Conservation (phyloP, 2,888 invertebrate species). For the Hirtodrosophila trivittata region DNA sequence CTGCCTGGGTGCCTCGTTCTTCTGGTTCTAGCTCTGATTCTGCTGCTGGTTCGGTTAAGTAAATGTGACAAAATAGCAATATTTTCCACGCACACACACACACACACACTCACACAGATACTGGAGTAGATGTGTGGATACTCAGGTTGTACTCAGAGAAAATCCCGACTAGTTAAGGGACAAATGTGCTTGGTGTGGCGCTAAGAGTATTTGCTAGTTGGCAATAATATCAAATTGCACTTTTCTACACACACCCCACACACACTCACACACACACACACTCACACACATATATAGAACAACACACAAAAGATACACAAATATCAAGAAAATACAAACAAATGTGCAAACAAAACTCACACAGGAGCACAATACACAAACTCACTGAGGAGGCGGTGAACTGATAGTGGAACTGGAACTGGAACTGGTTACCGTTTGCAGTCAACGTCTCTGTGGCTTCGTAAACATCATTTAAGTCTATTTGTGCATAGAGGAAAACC, state of each 20-base stretch:
- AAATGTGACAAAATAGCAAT: constrained; percentile 62
- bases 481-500: constrained; percentile 62
- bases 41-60: constrained; percentile 26
- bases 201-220: constrained; percentile 77
- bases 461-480: constrained; percentile 74
- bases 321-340: constrained; percentile 73
- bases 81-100: constrained; percentile 42
- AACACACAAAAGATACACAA: constrained; percentile 60
- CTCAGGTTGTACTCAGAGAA: constrained; percentile 26
- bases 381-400: background rate
- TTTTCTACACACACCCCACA: constrained; percentile 43
- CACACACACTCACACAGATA: constrained; percentile 2
- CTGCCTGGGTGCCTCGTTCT: constrained; percentile 28
- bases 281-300: constrained; percentile 3
- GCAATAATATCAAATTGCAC: constrained; percentile 80
- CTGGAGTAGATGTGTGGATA: constrained; percentile 3
- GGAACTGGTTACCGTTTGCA: constrained; percentile 24
- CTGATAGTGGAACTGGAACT: constrained; percentile 23
- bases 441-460: constrained; percentile 24
- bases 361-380: constrained; percentile 19
- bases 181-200: constrained; percentile 45
- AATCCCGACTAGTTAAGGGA: constrained; percentile 28
- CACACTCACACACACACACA: constrained; percentile 13
- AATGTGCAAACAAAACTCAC: constrained; percentile 67
- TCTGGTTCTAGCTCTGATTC: background rate